These are phyloP conservation scores for Drosophila putrida DNA, from an alignment of 2,888 invertebrate genomes.

Conservation along the genomic window DNA sequence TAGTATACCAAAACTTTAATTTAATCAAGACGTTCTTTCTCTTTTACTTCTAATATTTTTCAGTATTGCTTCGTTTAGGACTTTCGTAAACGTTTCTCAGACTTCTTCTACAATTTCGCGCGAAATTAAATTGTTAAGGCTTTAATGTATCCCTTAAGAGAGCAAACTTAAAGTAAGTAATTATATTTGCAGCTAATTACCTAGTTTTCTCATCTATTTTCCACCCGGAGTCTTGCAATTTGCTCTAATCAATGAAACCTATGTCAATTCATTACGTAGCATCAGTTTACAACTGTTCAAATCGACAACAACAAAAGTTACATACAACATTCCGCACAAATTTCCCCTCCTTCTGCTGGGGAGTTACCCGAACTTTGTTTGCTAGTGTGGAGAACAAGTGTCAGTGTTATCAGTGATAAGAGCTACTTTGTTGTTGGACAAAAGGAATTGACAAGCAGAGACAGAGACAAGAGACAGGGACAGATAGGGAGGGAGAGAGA, in stretches of 20 bases:
- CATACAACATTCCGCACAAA: not conserved
- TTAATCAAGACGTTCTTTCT: not conserved
- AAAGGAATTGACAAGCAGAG: constrained; percentile 27
- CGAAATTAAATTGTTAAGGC: too few species aligned
- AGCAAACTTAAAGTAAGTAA: too few species aligned
- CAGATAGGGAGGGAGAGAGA: not conserved
- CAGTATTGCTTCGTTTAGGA: not conserved
- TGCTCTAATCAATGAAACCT: not conserved
- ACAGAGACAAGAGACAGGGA: constrained; percentile 17
- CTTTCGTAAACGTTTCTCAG: constrained; percentile 8
- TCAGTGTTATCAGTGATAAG: constrained; percentile 31
- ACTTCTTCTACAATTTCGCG: not conserved
- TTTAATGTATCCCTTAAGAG: too few species aligned
- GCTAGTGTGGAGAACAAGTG: constrained; percentile 20
- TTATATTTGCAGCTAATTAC: too few species aligned
- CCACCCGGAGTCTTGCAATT: not conserved
- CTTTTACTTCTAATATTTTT: not conserved
- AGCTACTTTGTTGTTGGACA: constrained; percentile 21
- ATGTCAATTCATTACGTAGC: not conserved
- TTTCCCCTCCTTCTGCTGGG: not conserved
- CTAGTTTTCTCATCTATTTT: not conserved
- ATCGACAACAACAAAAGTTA: not conserved
- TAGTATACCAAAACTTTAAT: too few species aligned
- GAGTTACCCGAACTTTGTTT: constrained; percentile 7
- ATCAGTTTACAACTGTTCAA: not conserved